Conservation (phyloP, 2,113 vertebrate genomes). For the Furnarius figulus region DNA sequence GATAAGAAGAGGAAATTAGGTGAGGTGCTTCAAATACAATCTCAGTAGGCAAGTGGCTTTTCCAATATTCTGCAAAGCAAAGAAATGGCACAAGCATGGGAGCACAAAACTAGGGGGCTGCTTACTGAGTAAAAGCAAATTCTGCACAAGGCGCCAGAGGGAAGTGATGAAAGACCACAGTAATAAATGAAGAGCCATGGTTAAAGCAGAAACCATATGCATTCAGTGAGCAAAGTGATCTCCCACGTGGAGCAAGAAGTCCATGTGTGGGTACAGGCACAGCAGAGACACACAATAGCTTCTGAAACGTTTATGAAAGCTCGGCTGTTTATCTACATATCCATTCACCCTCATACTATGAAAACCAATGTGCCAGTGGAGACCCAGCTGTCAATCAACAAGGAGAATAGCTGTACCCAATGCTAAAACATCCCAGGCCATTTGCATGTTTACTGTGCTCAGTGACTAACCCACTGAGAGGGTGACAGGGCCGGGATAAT, state of each 20-base stretch:
- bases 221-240: background rate
- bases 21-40: background rate
- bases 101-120: background rate
- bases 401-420: background rate
- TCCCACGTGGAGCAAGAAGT: background rate
- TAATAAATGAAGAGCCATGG: background rate
- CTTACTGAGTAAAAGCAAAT: background rate
- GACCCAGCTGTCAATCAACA: background rate
- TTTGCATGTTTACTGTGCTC: background rate
- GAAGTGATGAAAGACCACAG: background rate
- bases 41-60: background rate
- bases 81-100: background rate
- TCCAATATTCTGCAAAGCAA: background rate
- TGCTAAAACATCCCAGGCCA: background rate
- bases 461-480: background rate
- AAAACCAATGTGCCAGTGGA: background rate
- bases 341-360: background rate
- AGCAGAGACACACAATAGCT: background rate
- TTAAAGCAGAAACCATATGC: background rate
- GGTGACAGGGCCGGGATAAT: background rate
- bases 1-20: background rate
- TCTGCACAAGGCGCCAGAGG: accelerated
- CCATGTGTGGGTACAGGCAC: background rate
- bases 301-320: background rate
- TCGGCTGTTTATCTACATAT: background rate